Base-by-base conservation (phyloP, 2,113 vertebrate species). In the Irena cyanogastra region DNA sequence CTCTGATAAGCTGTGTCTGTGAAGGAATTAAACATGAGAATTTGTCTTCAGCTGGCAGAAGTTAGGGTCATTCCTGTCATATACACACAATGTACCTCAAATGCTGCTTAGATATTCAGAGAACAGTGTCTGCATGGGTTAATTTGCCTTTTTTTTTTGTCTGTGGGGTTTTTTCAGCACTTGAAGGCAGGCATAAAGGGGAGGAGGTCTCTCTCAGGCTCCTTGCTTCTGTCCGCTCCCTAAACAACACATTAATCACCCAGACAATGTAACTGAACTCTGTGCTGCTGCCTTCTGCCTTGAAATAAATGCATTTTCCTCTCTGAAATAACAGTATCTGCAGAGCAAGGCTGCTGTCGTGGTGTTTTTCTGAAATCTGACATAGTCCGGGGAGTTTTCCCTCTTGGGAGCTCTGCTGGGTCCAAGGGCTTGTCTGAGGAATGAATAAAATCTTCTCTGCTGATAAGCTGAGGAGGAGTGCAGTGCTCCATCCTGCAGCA, bases 121-220 rank as follows among this genome's bases (percentile, higher is more conserved):
- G 86, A 70, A 83, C 26, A n/a, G 26, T 1, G 2, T 53, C 41
- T 16, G 35, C 63, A 39, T 0, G 1, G 54, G 64, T 77, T 35
- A 39, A 77, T 83, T 60, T 31, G 17, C 13, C 10, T 6, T 49
- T 50, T 3, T 28, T 26, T 50, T 66, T 53, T 22, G 31, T 15
- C 41, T 49, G 5, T 56, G 49, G 15, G 9, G 1, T 16, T 83
- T 70, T 11, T 6, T 7, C 28, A 77, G 59, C 12, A 33, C 9
- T 66, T 68, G 42, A 75, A 88, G 41, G 31, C 82, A 79, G 53
- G 28, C 59, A 90, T 11, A 44, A 49, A 87, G 53, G 83, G 37
- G 27, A 93, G 53, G 50, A 88, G 95, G 61, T 85, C 92, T 93
- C 88, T 94, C 88, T 93, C 94, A 95, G 95, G 80, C 94, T 94